These are phyloP conservation scores for Acrossocheilus wenchowensis DNA, from an alignment of 2,797 vertebrate species.

Conservation along the genomic window DNA sequence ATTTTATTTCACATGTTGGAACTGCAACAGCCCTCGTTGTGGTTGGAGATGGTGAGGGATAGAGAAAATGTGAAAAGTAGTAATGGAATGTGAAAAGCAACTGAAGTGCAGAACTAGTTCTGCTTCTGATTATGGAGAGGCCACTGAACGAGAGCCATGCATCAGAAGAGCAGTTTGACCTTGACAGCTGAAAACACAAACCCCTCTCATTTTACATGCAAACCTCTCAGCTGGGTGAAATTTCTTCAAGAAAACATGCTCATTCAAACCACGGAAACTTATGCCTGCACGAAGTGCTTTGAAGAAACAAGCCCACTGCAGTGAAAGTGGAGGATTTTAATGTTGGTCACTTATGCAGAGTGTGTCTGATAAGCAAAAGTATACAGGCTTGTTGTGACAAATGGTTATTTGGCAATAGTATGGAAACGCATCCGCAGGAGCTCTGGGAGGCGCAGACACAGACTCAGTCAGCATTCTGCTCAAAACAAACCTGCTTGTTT, in stretches of 20 bases:
- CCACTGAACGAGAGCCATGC: slow-evolving; percentile 44
- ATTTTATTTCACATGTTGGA: slow-evolving; percentile 11
- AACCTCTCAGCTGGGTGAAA: slow-evolving; percentile 30
- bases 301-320: background rate
- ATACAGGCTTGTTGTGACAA: background rate
- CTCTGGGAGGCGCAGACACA: background rate
- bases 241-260: slow-evolving; percentile 52
- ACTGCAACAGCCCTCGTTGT: background rate
- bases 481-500: background rate
- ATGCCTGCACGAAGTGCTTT: slow-evolving; percentile 36
- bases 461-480: background rate
- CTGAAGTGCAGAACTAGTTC: slow-evolving; percentile 40
- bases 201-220: slow-evolving; percentile 36
- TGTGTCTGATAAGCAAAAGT: background rate
- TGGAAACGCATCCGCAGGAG: background rate
- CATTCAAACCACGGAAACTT: slow-evolving; percentile 58
- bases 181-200: slow-evolving; percentile 47
- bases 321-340: background rate
- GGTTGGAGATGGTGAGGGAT: slow-evolving; percentile 25
- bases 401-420: background rate
- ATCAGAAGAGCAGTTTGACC: slow-evolving; percentile 37
- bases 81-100: slow-evolving; percentile 46
- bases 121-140: slow-evolving; percentile 58
- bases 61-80: background rate
- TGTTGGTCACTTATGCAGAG: background rate